A percentile compares a stretch with the other conserved stretches of the same genome.
phyloP scores from a whole-genome alignment of 2,888 invertebrate genomes.

The Hydrotaea diabolus region DNA sequence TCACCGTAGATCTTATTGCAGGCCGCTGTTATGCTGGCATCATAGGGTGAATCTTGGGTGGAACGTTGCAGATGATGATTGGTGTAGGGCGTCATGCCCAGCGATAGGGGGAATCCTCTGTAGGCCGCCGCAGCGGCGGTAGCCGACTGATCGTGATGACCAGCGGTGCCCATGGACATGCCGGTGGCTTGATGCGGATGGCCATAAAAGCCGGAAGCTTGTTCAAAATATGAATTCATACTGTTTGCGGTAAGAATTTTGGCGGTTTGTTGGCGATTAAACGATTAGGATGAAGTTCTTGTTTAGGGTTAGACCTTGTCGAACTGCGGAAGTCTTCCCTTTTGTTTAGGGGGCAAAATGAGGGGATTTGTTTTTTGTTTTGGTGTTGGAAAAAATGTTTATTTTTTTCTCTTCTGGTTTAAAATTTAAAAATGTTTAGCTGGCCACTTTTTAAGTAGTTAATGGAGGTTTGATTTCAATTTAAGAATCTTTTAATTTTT shows the following conservation, averaged over 20 bases:
- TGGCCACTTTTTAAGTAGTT: not conserved
- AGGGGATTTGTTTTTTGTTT: not conserved
- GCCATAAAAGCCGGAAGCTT: constrained; percentile 94
- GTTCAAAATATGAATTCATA: constrained; percentile 98
- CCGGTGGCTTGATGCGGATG: constrained; percentile 91
- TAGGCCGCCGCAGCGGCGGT: constrained; percentile 85
- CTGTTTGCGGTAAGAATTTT: constrained; percentile 81
- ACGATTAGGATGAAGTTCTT: not conserved
- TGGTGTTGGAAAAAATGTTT: not conserved
- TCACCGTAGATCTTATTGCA: constrained; percentile 85
- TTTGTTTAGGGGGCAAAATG: not conserved
- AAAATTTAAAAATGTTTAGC: not conserved
- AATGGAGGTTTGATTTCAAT: not conserved
- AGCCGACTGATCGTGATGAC: constrained; percentile 88
- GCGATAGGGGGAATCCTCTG: constrained; percentile 92
- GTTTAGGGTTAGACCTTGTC: not conserved
- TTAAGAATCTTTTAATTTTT: not conserved
- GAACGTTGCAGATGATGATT: constrained; percentile 89
- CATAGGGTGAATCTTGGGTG: constrained; percentile 95
- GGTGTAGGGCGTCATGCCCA: constrained; percentile 92
- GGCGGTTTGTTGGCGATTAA: constrained; percentile 73
- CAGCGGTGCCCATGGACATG: constrained; percentile 84
- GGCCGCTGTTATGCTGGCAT: constrained; percentile 93
- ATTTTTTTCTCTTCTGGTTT: not conserved
- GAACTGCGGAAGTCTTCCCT: not conserved